These are phyloP conservation scores for Drosophila longiperda DNA, from an alignment of 2,888 invertebrate genomes.

Conservation along the genomic window DNA sequence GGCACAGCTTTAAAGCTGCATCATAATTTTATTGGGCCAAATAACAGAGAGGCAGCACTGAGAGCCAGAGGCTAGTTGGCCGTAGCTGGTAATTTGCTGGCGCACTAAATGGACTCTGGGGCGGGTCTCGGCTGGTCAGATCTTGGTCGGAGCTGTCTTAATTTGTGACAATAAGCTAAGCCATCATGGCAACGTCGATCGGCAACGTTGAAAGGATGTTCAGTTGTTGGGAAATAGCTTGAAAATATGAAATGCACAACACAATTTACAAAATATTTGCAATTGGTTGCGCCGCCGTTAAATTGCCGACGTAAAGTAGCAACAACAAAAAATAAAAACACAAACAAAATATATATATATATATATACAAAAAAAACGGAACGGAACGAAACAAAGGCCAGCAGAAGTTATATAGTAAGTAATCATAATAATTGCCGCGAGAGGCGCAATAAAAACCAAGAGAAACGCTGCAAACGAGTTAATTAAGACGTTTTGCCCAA, in stretches of 20 bases:
- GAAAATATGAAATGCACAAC: conserved; percentile 72
- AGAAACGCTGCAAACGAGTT: conserved; percentile 65
- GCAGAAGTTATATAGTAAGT: conserved; percentile 66
- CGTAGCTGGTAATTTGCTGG: conserved; percentile 61
- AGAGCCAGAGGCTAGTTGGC: conserved; percentile 34
- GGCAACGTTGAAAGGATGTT: conserved; percentile 66
- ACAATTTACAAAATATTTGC: conserved; percentile 78
- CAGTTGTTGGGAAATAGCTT: conserved; percentile 56
- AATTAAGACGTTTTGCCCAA: conserved; percentile 77
- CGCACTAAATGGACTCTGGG: conserved; percentile 35
- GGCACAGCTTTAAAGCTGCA: conserved; percentile 56
- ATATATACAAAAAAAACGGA: conserved; percentile 59
- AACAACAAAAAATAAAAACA: conserved; percentile 14
- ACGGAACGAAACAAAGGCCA: conserved; percentile 72
- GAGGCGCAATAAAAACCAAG: conserved; percentile 68
- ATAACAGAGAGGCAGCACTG: conserved; percentile 67
- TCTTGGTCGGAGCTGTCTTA: conserved; percentile 53
- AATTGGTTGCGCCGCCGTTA: conserved; percentile 77
- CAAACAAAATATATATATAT: no score
- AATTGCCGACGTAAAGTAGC: conserved; percentile 58
- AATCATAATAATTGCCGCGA: conserved; percentile 75
- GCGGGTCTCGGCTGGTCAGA: conserved; percentile 30
- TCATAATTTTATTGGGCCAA: conserved; percentile 82
- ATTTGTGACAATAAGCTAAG: conserved; percentile 77
- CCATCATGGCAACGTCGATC: conserved; percentile 37